Conservation (phyloP, 2,797 vertebrate species). For the Gymnoscopelus microlampas region DNA sequence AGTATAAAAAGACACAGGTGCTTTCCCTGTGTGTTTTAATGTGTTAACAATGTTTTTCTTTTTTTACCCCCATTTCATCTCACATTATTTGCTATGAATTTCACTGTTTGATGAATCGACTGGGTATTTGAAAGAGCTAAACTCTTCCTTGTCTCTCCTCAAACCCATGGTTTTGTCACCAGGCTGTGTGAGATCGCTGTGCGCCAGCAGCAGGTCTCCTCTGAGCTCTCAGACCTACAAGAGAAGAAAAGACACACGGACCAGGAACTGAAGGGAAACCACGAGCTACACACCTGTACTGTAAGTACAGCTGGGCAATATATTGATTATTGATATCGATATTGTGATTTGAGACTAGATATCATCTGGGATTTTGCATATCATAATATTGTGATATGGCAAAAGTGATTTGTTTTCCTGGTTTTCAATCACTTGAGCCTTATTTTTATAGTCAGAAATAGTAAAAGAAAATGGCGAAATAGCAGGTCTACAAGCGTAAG, state of each 20-base stretch:
- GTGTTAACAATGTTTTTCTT: no score
- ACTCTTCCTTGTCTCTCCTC: no score
- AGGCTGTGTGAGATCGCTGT: constrained; percentile 61
- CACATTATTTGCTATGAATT: neutral
- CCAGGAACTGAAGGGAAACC: constrained; percentile 34
- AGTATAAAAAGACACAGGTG: no score
- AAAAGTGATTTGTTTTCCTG: no score
- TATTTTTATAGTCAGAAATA: no score
- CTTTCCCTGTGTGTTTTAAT: no score
- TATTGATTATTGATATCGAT: no score
- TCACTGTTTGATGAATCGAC: neutral
- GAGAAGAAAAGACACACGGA: constrained; percentile 47
- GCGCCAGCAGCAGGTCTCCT: constrained; percentile 56
- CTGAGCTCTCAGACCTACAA: constrained; percentile 58
- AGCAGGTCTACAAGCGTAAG: no score
- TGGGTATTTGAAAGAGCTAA: neutral
- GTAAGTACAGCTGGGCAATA: constrained; percentile 52
- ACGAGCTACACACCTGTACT: constrained; percentile 40
- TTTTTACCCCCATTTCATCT: neutral
- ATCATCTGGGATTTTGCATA: neutral
- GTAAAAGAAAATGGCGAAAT: no score
- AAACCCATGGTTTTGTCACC: constrained; percentile 1
- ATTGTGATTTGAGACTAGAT: no score
- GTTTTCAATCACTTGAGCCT: no score
- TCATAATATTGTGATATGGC: no score